These are phyloP conservation scores for Odontomyia ornata DNA, from an alignment of 2,888 invertebrate species.

Conservation along the genomic window DNA sequence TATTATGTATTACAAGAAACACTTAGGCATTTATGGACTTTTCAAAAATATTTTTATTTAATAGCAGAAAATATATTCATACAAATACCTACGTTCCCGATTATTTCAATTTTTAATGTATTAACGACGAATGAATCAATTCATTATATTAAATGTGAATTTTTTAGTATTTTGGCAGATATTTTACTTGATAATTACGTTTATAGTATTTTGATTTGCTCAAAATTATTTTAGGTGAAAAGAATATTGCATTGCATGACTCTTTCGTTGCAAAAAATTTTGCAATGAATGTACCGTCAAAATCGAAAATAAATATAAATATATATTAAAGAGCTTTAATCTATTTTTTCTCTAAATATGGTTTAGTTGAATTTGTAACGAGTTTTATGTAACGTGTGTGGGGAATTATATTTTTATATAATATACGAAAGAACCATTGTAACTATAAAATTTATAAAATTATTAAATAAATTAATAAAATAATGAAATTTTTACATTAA, in stretches of 20 bases:
- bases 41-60: neutral
- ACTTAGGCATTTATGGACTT: neutral
- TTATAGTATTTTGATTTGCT: neutral
- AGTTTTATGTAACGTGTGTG: conserved; percentile 28
- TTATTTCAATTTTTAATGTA: too few species aligned
- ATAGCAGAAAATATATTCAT: neutral
- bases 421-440: conserved; percentile 25
- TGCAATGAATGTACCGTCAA: neutral
- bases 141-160: neutral
- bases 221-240: neutral
- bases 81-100: neutral
- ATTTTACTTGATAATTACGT: neutral
- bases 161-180: neutral
- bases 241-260: neutral
- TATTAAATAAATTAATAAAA: conserved; percentile 19
- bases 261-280: neutral
- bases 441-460: conserved; percentile 25
- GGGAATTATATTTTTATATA: conserved; percentile 35
- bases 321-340: conserved; percentile 17
- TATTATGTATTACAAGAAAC: conserved; percentile 10
- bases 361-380: conserved; percentile 28
- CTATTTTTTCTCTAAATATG: conserved; percentile 15
- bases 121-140: neutral
- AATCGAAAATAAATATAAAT: neutral
- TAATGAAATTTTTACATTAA: neutral